These are phyloP conservation scores for Ailuropoda melanoleuca DNA, from an alignment of 2,113 vertebrate species.

Conservation along the genomic window DNA sequence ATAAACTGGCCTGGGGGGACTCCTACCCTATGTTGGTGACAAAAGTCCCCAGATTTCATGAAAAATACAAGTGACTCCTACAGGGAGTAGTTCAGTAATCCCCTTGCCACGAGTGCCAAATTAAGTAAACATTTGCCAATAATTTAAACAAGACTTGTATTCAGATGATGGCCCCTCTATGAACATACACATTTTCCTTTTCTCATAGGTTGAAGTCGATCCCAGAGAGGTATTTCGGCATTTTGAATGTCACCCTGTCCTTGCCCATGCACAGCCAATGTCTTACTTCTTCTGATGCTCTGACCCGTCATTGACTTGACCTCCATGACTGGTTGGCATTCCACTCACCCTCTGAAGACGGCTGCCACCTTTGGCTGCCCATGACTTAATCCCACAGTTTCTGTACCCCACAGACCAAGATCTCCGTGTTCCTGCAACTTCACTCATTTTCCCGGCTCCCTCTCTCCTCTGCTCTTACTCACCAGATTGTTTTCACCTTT, in stretches of 20 bases:
- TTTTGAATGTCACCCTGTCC: neutral
- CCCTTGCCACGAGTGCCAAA: neutral
- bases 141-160: neutral
- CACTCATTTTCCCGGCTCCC: neutral
- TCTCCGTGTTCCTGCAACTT: neutral
- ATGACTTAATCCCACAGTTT: neutral
- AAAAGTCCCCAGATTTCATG: neutral
- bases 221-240: neutral
- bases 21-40: neutral
- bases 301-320: neutral
- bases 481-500: neutral
- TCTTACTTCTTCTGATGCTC: neutral
- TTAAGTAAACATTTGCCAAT: neutral
- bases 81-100: neutral
- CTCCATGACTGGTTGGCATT: accelerated
- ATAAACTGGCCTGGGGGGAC: neutral
- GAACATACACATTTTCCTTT: neutral
- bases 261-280: neutral
- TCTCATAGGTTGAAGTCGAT: neutral
- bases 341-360: neutral
- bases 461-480: neutral
- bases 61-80: neutral
- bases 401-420: neutral
- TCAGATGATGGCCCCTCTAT: neutral
- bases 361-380: neutral